Base-by-base conservation (phyloP, 1,140 invertebrate genomes). In the Panagrolaimus sp. region DNA sequence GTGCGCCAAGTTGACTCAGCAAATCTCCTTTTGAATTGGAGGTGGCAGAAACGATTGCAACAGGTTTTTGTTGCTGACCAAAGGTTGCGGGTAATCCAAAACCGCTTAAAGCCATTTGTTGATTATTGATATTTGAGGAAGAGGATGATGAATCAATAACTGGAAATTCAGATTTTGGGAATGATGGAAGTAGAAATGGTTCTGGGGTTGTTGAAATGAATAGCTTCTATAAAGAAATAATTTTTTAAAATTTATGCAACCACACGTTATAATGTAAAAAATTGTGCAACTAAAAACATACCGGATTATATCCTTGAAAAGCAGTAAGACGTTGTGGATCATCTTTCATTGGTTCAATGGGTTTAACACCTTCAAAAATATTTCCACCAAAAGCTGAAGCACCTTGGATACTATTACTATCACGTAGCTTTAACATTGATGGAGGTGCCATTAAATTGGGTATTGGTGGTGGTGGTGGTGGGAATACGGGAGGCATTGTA, bases 401-500 rank as follows among this genome's bases (percentile, higher is more conserved):
- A 20, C 51, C 51, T 57, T 38, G 31, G 31, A 38, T 38, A 38
- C 7, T 38, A 38, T 38, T 38, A 7, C 31, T 38, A 38, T 38
- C 31, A 4, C 31, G 31, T 4, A 38, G 31, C 7, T 38, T 38
- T 4, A 38, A 7, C 2, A 38, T 38, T 38, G 31, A 4, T 38
- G 31, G 31, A 38, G 31, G 31, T 38, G 31, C 31, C 31, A 38
- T 38, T 38, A 38, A n/a, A 11, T 46, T n/a, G 20, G 38, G 16
- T 46, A 66, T 14, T n/a, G 67, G 31, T 57, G 20, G 51, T 5
- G 65, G 23, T 8, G 70, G 14, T 45, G 67, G 64, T 38, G 66
- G n/a, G n/a, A n/a, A n/a, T n/a, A n/a, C n/a, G n/a, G n/a, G n/a
- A n/a, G n/a, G 67, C 9, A 62, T 68, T 27, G 67, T 38, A 2